phyloP scores from a whole-genome alignment of 2,888 invertebrate genomes.

The Sarcophaga carnaria region DNA sequence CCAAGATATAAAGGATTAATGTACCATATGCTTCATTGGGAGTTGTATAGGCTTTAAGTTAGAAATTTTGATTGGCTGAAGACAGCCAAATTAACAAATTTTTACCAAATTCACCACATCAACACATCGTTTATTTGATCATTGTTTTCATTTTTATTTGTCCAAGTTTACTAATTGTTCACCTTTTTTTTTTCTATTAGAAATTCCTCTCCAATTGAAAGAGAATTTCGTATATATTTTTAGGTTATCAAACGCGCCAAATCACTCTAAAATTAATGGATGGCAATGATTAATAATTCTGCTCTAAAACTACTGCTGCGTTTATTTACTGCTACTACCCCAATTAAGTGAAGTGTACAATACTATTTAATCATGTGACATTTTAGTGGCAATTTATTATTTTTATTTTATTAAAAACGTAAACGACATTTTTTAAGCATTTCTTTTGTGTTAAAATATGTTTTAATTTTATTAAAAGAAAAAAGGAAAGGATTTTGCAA shows the following conservation, averaged over 20 bases:
- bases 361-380: not conserved
- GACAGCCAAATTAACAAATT: not conserved
- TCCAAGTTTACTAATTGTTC: not conserved
- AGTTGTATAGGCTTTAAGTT: too few relatives aligned
- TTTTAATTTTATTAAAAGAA: not conserved
- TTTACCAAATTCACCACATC: not conserved
- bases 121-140: not conserved
- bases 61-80: too few relatives aligned
- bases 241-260: conserved; percentile 31
- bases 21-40: too few relatives aligned
- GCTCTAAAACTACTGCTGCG: not conserved
- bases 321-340: not conserved
- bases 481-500: not conserved
- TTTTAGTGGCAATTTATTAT: not conserved
- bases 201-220: conserved; percentile 14
- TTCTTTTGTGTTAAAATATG: conserved; percentile 12
- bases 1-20: too few relatives aligned
- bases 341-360: not conserved
- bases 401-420: not conserved
- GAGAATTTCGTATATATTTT: conserved; percentile 48
- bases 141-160: not conserved
- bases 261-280: conserved; percentile 9
- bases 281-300: conserved; percentile 15
- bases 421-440: conserved; percentile 47
- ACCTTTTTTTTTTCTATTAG: conserved; percentile 3